Evolutionary conservation across 2,797 vertebrate species (phyloP), one percentile per base, ranked within the genome.

Genomic region (Sebastes steindachneri): DNA sequence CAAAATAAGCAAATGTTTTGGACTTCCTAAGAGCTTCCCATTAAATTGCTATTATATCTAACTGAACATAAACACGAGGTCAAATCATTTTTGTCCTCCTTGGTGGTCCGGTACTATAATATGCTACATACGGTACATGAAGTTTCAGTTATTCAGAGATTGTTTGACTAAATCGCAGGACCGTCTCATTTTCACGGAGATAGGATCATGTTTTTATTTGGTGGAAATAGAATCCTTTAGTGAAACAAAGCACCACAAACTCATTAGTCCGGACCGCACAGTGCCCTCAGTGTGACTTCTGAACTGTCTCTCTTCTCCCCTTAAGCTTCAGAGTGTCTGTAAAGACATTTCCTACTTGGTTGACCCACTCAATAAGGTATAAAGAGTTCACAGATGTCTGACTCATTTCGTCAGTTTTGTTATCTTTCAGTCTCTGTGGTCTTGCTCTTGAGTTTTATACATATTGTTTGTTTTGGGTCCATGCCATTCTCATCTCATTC

Each of bases 301-400:
- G 82, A 93, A 91, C 73, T 88, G 72, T 88, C 51, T 95, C 77
- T 92, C 76, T 89, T 93, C 88, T 90, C 66, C 90, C 85, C 75
- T 53, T 68, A 95, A 95, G 94, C 95, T 96, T 94, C 95, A 96
- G 88, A 95, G 93, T 93, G 95, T 95, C 89, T 96, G 94, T 95
- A 96, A 95, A 95, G 96, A 96, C 90, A 94, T 96, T 89, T 96
- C 95, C 93, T 96, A 96, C 93, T 88, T 96, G 95, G 94, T 96
- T 89, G 96, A 96, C 85, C 94, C 95, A 19, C 95, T 95, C 74
- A 96, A 95, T 91, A 96, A 96, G 95, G 96, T 96, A 96, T 84
- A 86, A 72, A 35, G 14, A 70, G 21, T 79, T 55, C 14, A 55
- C 26, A 35, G 66, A 68, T 33, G 74, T 60, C 70, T 8, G 57